Conservation (phyloP, 1,140 invertebrate genomes). For the Probaryconus sp. region DNA sequence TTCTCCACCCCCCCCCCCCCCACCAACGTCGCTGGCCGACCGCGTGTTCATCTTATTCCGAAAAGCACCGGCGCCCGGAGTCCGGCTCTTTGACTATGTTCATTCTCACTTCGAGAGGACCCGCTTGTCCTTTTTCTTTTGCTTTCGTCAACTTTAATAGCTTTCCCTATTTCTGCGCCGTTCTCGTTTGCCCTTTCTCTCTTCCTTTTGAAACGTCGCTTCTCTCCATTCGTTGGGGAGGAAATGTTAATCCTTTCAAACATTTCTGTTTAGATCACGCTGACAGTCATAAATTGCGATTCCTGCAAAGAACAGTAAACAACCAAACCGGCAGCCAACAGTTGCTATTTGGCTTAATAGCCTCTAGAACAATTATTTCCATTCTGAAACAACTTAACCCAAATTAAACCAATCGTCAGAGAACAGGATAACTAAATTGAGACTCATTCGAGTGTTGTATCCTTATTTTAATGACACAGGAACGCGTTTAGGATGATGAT, state of each 20-base stretch:
- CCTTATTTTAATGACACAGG: too few relatives aligned
- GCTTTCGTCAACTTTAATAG: conserved; percentile 44
- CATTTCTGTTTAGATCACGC: conserved; percentile 29
- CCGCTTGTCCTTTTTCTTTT: conserved; percentile 17
- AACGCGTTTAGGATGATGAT: too few relatives aligned
- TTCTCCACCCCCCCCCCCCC: neutral
- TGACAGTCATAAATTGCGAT: conserved; percentile 20
- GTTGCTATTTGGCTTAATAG: too few relatives aligned
- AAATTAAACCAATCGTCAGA: too few relatives aligned
- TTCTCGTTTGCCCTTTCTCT: neutral
- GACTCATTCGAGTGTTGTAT: too few relatives aligned
- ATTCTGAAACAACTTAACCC: too few relatives aligned
- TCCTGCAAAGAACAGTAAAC: neutral
- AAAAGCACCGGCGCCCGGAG: conserved; percentile 39
- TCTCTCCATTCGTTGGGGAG: neutral
- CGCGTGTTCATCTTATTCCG: neutral
- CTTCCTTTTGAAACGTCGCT: conserved; percentile 9
- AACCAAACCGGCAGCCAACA: too few relatives aligned
- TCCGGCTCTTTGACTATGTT: conserved; percentile 36
- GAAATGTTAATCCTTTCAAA: conserved; percentile 18
- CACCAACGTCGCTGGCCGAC: neutral
- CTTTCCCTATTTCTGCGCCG: conserved; percentile 21
- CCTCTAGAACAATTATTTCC: too few relatives aligned
- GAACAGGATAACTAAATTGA: too few relatives aligned
- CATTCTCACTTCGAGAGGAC: conserved; percentile 40